Percentiles rank a stretch among this genome's conserved stretches.
phyloP scores from a whole-genome alignment of 2,888 invertebrate species.

The Nebria salina region DNA sequence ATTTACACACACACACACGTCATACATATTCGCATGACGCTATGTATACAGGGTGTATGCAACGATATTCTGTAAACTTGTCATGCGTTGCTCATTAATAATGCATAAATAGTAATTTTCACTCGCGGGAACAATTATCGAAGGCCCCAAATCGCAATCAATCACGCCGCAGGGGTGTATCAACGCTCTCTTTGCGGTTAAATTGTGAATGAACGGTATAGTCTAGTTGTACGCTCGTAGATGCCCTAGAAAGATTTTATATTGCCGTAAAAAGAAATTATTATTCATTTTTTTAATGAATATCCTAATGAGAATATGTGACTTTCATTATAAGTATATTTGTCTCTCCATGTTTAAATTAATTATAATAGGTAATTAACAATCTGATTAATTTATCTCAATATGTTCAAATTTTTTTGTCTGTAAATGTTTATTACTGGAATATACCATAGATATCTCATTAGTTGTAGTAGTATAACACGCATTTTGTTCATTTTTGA shows the following conservation, averaged over 20 bases:
- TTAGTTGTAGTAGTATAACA: too few species aligned
- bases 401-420: too few species aligned
- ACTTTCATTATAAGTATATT: too few species aligned
- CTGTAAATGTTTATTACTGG: too few species aligned
- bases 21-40: background rate
- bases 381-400: too few species aligned
- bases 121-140: constrained; percentile 45
- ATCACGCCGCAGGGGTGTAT: constrained; percentile 16
- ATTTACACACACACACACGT: background rate
- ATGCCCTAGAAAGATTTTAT: background rate
- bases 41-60: background rate
- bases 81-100: constrained; percentile 42
- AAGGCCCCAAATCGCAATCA: constrained; percentile 36
- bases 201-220: background rate
- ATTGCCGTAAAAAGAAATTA: background rate
- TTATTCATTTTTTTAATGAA: background rate
- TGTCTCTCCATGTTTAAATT: too few species aligned
- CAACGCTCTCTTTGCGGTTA: background rate
- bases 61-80: constrained; percentile 30
- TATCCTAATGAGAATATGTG: background rate
- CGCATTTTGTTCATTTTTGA: too few species aligned
- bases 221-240: background rate
- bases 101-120: constrained; percentile 47
- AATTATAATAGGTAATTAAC: too few species aligned
- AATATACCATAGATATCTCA: too few species aligned